phyloP scores from a whole-genome alignment of 2,888 invertebrate genomes.

The Dugesia japonica region DNA sequence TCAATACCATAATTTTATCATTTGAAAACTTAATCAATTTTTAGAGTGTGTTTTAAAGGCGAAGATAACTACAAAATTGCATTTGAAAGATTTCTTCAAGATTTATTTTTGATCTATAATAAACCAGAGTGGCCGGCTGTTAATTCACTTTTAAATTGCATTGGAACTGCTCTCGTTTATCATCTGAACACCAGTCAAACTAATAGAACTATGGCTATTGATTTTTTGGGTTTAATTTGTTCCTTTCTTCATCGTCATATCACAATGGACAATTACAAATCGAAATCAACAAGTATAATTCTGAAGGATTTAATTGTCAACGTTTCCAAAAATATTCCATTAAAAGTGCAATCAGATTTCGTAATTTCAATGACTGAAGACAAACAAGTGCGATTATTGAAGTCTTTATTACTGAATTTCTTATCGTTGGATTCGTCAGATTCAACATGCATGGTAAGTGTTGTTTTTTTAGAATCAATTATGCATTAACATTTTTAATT shows the following conservation, averaged over 20 bases:
- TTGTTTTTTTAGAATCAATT: too few species aligned
- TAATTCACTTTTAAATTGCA: neutral
- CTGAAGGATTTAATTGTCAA: neutral
- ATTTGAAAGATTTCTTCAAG: conserved; percentile 6
- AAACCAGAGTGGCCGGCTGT: neutral
- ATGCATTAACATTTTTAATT: too few species aligned
- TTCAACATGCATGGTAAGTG: neutral
- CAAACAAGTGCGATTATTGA: neutral
- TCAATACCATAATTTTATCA: too few species aligned
- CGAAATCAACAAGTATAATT: neutral
- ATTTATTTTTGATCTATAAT: neutral
- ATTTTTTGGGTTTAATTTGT: neutral
- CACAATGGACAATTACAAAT: neutral
- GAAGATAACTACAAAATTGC: conserved; percentile 9
- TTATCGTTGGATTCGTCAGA: neutral
- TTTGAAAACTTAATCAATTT: too few species aligned
- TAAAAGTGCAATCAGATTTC: conserved; percentile 14
- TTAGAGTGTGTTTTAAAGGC: conserved; percentile 2
- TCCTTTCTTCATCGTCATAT: neutral
- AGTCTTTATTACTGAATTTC: neutral
- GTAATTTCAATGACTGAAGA: neutral
- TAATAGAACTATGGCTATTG: neutral
- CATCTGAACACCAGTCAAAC: conserved; percentile 8
- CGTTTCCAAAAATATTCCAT: neutral
- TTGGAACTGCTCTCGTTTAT: neutral